phyloP scores from a whole-genome alignment of 1,140 invertebrate genomes.

The Orussus abietinus region DNA sequence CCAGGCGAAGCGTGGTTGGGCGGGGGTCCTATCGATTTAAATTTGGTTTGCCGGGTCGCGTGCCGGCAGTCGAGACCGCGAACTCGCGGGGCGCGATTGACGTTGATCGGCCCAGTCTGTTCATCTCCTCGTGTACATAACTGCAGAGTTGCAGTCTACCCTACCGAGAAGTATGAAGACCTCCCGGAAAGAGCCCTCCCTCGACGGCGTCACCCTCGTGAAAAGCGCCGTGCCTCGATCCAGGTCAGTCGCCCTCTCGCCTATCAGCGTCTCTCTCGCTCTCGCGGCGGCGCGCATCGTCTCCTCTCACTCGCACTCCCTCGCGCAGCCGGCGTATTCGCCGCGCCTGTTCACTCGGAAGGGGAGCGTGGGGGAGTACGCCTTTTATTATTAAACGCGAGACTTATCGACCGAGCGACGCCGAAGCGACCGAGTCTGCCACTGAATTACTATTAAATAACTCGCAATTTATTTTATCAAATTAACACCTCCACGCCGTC shows the following conservation, averaged over 20 bases:
- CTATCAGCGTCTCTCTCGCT: too few species aligned
- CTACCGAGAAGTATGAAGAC: constrained; percentile 4
- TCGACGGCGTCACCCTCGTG: constrained; percentile 24
- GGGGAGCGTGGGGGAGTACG: background rate
- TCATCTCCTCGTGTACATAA: constrained; percentile 3
- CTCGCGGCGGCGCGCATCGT: background rate
- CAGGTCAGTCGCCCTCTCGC: constrained; percentile 31
- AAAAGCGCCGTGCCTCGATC: constrained; percentile 32
- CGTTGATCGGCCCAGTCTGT: constrained; percentile 9
- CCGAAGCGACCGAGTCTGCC: too few species aligned
- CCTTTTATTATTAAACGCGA: background rate
- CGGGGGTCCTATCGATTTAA: constrained; percentile 52
- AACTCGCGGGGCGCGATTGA: constrained; percentile 12
- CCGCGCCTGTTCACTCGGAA: background rate
- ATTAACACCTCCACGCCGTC: too few species aligned
- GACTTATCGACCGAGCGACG: background rate
- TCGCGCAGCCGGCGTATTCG: too few species aligned
- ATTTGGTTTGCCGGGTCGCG: constrained; percentile 45
- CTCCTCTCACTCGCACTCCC: constrained; percentile 4
- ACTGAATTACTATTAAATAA: too few species aligned
- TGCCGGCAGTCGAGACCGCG: constrained; percentile 22
- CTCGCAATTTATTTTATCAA: too few species aligned
- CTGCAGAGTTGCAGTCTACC: constrained; percentile 17
- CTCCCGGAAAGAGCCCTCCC: constrained; percentile 18
- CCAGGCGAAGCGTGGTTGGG: constrained; percentile 19